phyloP scores from a whole-genome alignment of 2,113 vertebrate species.

The Calyptomena viridis region DNA sequence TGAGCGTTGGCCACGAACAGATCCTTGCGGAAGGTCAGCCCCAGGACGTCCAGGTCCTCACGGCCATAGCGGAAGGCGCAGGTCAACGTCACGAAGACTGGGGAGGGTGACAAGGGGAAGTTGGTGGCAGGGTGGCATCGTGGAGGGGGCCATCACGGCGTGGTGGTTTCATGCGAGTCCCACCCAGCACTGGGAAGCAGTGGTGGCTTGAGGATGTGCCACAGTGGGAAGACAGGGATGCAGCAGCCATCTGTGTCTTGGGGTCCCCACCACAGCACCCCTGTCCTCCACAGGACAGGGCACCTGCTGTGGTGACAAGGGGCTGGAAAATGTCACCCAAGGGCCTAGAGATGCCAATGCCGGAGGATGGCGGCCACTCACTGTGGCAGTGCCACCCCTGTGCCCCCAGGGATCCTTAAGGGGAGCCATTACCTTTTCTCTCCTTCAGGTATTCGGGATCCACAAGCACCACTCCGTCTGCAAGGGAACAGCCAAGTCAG shows the following conservation, averaged over 20 bases:
- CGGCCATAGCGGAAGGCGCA: slow-evolving; percentile 97
- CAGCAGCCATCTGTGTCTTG: background rate
- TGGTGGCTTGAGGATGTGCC: background rate
- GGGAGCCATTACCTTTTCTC: slow-evolving; percentile 83
- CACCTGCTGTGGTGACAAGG: rapidly evolving
- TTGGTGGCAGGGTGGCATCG: background rate
- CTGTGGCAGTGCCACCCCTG: background rate
- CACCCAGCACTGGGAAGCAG: background rate
- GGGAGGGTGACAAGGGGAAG: background rate
- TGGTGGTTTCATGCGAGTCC: background rate
- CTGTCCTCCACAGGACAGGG: background rate
- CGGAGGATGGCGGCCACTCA: too few relatives aligned
- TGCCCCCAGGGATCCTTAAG: background rate
- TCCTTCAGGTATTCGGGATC: slow-evolving; percentile 96
- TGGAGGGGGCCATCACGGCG: rapidly evolving
- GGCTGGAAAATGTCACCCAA: background rate
- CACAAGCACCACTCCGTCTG: slow-evolving; percentile 94
- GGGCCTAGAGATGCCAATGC: background rate
- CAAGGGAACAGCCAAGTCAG: background rate
- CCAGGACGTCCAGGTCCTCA: slow-evolving; percentile 93
- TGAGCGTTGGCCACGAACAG: slow-evolving; percentile 90
- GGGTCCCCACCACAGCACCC: background rate
- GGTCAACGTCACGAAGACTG: slow-evolving; percentile 93
- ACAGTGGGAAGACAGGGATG: background rate
- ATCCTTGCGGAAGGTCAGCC: slow-evolving; percentile 93